These are phyloP conservation scores for Zygaena filipendulae DNA, from an alignment of 2,888 invertebrate genomes.

Conservation along the genomic window DNA sequence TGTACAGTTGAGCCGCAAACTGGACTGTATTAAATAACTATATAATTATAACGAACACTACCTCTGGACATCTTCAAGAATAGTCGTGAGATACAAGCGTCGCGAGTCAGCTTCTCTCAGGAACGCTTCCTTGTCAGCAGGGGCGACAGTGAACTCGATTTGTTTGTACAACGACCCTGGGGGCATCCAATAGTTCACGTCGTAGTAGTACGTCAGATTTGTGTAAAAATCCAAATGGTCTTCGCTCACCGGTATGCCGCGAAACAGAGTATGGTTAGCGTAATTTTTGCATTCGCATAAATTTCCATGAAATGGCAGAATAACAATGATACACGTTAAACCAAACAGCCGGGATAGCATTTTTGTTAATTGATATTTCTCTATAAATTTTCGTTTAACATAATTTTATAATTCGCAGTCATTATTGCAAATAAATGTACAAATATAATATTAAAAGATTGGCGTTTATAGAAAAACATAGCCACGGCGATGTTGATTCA, in stretches of 20 bases:
- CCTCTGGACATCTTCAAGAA: constrained; percentile 41
- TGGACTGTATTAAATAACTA: neutral
- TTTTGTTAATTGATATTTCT: too few species aligned
- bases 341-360: too few species aligned
- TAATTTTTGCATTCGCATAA: constrained; percentile 24
- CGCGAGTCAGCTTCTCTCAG: constrained; percentile 19
- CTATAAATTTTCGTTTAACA: too few species aligned
- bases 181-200: constrained; percentile 36
- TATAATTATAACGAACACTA: constrained; percentile 17
- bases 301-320: too few species aligned
- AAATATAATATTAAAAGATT: too few species aligned
- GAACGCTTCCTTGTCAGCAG: constrained; percentile 24
- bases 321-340: too few species aligned
- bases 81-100: constrained; percentile 28
- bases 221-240: constrained; percentile 31
- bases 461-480: too few species aligned
- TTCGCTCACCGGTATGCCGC: constrained; percentile 29
- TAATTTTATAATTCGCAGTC: too few species aligned
- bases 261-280: constrained; percentile 35
- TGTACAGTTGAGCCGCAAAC: too few species aligned
- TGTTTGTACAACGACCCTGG: constrained; percentile 29
- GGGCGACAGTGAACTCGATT: constrained; percentile 36
- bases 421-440: too few species aligned
- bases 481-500: too few species aligned
- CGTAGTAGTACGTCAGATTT: constrained; percentile 22